Evolutionary conservation across 2,113 vertebrate species (phyloP).

Genomic region (Glaucidium brasilianum): DNA sequence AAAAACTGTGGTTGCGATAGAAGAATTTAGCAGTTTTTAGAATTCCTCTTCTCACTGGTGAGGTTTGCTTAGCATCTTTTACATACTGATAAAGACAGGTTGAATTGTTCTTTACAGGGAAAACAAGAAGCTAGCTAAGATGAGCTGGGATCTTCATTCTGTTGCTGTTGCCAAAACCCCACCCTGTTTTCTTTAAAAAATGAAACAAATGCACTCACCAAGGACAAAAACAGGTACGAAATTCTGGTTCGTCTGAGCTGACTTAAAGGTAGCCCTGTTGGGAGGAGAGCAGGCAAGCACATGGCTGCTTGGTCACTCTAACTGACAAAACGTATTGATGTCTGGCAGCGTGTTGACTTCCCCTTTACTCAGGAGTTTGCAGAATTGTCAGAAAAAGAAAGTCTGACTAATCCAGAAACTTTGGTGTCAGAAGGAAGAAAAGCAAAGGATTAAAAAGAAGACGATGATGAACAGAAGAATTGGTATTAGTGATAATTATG

Average conservation of each 20-base stretch:
- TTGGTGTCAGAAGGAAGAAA: neutral
- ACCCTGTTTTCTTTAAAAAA: neutral
- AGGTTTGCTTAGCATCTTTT: neutral
- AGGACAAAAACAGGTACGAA: neutral
- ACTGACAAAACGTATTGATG: accelerated
- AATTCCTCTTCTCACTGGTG: neutral
- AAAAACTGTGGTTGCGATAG: neutral
- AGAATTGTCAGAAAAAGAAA: neutral
- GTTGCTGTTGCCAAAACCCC: neutral
- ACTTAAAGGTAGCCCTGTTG: neutral
- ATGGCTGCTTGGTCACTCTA: neutral
- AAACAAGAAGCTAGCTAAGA: neutral
- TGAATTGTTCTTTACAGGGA: neutral
- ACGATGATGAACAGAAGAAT: neutral
- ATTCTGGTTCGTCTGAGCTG: neutral
- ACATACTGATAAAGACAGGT: neutral
- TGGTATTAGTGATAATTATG: neutral
- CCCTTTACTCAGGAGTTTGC: neutral
- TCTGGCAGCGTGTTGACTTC: neutral
- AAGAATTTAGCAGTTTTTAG: neutral
- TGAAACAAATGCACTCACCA: neutral
- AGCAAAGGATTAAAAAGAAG: neutral
- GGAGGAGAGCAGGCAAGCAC: neutral
- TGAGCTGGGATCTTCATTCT: neutral
- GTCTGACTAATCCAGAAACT: neutral